Base-by-base conservation (phyloP, 1,140 invertebrate genomes). In the Drosophila erecta region DNA sequence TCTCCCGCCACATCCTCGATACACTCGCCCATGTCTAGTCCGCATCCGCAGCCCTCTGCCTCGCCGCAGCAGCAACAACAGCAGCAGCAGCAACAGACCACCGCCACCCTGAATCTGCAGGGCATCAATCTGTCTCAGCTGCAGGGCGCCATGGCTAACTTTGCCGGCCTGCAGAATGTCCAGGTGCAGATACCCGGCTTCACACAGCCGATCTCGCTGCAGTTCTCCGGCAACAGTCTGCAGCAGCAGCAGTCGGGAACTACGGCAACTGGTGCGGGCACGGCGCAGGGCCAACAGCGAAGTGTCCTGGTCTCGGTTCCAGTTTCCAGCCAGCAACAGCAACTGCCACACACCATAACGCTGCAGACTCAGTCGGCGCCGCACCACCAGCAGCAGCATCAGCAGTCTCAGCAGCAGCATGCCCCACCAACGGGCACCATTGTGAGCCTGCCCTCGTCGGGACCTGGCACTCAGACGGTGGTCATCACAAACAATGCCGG, bases 141-240 rank as follows among this genome's bases (percentile, higher is more conserved):
- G 47, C 95, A 95, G 89, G 94, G 94, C 10, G 94, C 94, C 4
- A 95, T 95, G 87, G 94, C 95, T 3, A 94, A 92, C 47, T 92
- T 97, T 54, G 94, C 96, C 51, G 95, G 95, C 49, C 92, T 97
- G 17, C 96, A 97, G 92, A 96, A 96, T 92, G 95, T 97, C 51
- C 95, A 95, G 92, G 95, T 95, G 37, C 96, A 96, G 84, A 95
- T 97, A 78, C 95, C 95, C 15, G 96, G 96, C 41, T 94, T 96
- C 41, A 94, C 95, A 12, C 95, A 96, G 75, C 96, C 96, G 11
- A 96, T 97, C 79, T 96, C 96, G 33, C 93, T 96, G 79, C 96
- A 96, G 27, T 92, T 97, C 51, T 90, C 90, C 14, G 95, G 80
- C 5, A 95, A 87, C 24, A 79, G 61, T 38, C 85, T 56, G 87